Base-by-base conservation (phyloP, 2,113 vertebrate species). In the Climacteris rufus region DNA sequence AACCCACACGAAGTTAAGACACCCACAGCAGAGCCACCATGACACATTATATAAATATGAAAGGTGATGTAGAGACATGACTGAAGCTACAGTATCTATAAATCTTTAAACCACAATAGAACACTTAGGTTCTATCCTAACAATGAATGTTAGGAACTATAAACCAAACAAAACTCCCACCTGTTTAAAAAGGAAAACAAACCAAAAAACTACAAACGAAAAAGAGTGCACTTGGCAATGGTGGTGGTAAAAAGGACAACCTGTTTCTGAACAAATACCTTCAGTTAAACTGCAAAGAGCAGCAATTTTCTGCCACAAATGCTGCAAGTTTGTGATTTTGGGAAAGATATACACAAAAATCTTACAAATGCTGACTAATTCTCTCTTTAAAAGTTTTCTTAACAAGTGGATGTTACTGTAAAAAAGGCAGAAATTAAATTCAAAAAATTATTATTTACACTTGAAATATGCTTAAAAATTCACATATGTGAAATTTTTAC, bases 1-100 rank as follows among this genome's bases (percentile, higher is more conserved):
- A 66, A 14, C 7, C 28, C 39, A 45, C 33, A 60, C 0, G 0
- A 68, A 53, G 6, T n/a, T 45, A 69, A 57, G 39, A 66, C 11
- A 68, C 11, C 2, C 2, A 1, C 18, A 59, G 35, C 16, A 74
- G 31, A 95, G 30, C 8, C 45, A 92, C 7, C 31, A 44, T 3
- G 3, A 33, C 56, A 85, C 17, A 23, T 37, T 6, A 82, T 13
- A n/a, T 33, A 60, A 83, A 64, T n/a, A 42, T 2, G 8, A 61
- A 66, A 14, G 6, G 57, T 21, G 16, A 27, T 27, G 15, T 10
- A 35, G 57, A 68, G 85, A 85, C 13, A 75, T 84, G 44, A 40
- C 9, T 2, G 5, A 66, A 87, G 14, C n/a, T 19, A 74, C 15
- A 70, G 11, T 20, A 45, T 20, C 28, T 42, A 85, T 20, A 74